Evolutionary conservation across 1,140 invertebrate genomes (phyloP).

Genomic region (Drosophila pandora): DNA sequence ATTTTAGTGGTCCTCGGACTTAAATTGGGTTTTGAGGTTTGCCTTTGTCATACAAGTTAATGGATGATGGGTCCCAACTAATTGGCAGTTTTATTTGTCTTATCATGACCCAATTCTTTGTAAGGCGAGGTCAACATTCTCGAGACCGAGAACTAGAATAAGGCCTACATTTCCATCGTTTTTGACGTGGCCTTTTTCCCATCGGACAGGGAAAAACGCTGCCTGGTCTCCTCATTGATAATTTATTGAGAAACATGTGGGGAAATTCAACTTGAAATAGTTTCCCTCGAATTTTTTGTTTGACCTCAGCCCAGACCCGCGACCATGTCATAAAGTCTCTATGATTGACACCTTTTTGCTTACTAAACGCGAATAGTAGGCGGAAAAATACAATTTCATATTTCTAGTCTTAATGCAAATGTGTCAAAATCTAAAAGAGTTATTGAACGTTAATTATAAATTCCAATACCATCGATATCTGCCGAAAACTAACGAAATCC

Average conservation of each 20-base stretch:
- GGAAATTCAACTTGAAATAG: constrained; percentile 45
- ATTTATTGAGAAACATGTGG: constrained; percentile 55
- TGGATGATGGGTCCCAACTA: constrained; percentile 35
- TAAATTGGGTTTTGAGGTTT: constrained; percentile 55
- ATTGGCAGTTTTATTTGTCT: constrained; percentile 57
- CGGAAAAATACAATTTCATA: constrained; percentile 39
- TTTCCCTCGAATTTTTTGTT: constrained; percentile 47
- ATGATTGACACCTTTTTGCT: constrained; percentile 70
- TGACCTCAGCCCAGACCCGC: constrained; percentile 61
- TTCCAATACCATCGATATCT: constrained; percentile 62
- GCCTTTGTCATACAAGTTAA: constrained; percentile 53
- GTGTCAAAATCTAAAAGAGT: constrained; percentile 57
- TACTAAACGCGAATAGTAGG: constrained; percentile 39
- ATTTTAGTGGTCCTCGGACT: constrained; percentile 49
- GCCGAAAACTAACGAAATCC: constrained; percentile 45
- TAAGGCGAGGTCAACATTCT: constrained; percentile 42
- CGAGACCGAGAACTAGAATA: constrained; percentile 25
- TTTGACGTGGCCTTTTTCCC: constrained; percentile 59
- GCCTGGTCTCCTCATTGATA: constrained; percentile 67
- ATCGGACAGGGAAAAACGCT: constrained; percentile 53
- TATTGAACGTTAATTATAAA: constrained; percentile 78
- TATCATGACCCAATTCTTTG: constrained; percentile 56
- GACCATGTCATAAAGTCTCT: constrained; percentile 42
- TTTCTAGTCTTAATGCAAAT: constrained; percentile 44
- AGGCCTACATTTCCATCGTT: constrained; percentile 46